Conservation (phyloP, 1,140 invertebrate genomes). For the Apolygus lucorum region DNA sequence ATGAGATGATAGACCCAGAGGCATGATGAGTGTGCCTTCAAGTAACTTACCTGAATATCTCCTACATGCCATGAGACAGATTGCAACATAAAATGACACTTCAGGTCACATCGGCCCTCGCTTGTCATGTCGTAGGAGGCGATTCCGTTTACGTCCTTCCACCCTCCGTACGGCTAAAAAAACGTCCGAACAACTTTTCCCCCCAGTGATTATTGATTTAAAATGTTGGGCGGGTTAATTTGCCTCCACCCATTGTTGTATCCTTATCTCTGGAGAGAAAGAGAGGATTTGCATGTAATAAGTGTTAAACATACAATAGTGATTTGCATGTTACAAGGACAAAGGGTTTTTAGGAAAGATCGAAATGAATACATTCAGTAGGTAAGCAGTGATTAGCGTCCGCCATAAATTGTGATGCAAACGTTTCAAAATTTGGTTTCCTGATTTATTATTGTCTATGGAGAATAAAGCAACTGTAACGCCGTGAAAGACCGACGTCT, state of each 20-base stretch:
- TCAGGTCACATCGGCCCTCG: not conserved
- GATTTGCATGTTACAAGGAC: slow-evolving; percentile 15
- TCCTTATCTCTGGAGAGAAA: not conserved
- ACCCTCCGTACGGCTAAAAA: not conserved
- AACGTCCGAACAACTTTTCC: not conserved
- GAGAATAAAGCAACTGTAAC: too few relatives aligned
- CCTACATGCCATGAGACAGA: too few relatives aligned
- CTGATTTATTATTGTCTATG: not conserved
- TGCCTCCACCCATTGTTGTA: not conserved
- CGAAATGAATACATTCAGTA: slow-evolving; percentile 4
- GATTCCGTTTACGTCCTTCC: not conserved
- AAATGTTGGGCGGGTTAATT: slow-evolving; percentile 1
- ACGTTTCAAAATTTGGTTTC: not conserved
- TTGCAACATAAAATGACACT: not conserved
- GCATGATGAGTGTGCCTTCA: too few relatives aligned
- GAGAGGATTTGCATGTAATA: slow-evolving; percentile 18
- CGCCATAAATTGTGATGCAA: slow-evolving; percentile 1
- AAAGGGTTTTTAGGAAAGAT: slow-evolving; percentile 11
- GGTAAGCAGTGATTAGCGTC: slow-evolving; percentile 3
- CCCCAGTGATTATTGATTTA: slow-evolving; percentile 15
- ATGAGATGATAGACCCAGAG: too few relatives aligned
- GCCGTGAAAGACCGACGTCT: too few relatives aligned
- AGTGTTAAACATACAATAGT: slow-evolving; percentile 23
- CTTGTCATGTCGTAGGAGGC: not conserved
- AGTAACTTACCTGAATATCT: too few relatives aligned